phyloP scores from a whole-genome alignment of 1,140 invertebrate species.

The Antheraea pernyi region DNA sequence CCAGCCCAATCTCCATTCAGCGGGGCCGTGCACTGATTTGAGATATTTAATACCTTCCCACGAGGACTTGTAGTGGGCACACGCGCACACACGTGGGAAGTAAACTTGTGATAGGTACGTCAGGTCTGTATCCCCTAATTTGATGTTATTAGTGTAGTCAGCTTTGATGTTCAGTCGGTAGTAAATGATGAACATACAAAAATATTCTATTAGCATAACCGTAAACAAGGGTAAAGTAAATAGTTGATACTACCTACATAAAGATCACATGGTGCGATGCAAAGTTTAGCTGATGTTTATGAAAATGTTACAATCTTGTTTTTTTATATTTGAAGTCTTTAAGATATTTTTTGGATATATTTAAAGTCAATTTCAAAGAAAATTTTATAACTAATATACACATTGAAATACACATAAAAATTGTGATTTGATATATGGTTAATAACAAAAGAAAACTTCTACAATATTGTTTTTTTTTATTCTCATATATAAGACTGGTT shows the following conservation, averaged over 20 bases:
- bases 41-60: constrained; percentile 74
- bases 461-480: too few relatives aligned
- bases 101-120: constrained; percentile 19
- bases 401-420: too few relatives aligned
- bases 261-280: neutral
- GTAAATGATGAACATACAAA: constrained; percentile 8
- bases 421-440: too few relatives aligned
- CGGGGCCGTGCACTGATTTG: constrained; percentile 51
- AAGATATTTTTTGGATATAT: neutral
- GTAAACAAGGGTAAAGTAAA: constrained; percentile 1
- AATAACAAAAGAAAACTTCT: too few relatives aligned
- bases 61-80: constrained; percentile 53
- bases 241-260: constrained; percentile 4
- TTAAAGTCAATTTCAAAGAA: neutral
- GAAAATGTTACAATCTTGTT: neutral
- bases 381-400: neutral
- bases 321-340: neutral
- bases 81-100: constrained; percentile 56
- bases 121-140: constrained; percentile 4
- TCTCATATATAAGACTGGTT: too few relatives aligned
- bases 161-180: constrained; percentile 9
- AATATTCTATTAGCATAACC: neutral
- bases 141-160: constrained; percentile 10
- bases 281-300: neutral
- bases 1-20: constrained; percentile 61